Evolutionary conservation across 2,113 vertebrate genomes (phyloP), one percentile per base, ranked within the genome.

Genomic region (Mobula hypostoma): DNA sequence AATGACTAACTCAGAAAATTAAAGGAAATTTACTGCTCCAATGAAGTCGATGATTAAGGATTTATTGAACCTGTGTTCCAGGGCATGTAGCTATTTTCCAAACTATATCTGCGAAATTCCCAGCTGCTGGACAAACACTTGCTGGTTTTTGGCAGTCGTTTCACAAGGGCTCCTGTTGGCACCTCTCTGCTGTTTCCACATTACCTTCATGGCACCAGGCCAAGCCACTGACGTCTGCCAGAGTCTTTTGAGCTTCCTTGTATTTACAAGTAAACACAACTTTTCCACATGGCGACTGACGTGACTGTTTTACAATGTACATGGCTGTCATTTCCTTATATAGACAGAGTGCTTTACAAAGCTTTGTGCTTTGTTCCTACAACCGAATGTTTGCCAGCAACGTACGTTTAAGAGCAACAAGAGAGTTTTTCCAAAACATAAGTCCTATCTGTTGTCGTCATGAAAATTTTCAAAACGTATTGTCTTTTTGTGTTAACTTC

Each of bases 211-310:
- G 85, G 61, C 85, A 7, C 29, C 0, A 15, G 7, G 27, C 85
- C 85, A 90, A 3, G 61, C 61, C 63, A 6, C 61, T 90, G 85
- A 90, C 61, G 61, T 90, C 61, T 68, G 61, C 85, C 61, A 90
- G 32, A n/a, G 29, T 19, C 61, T 66, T 90, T 90, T 17, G 15
- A 32, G n/a, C 85, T 68, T 66, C 85, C 85, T 90, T 66, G 85
- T 90, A 61, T 90, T 90, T 90, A 90, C 61, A 32, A 90, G 85
- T 90, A 90, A 90, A 90, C 58, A 88, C 58, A 66, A 90, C 85
- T 90, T 90, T 68, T 90, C 85, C 85, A 90, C 15, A 32, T 68
- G 85, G 29, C 19, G 29, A 66, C 61, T 32, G 85, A 90, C 15
- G 61, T 36, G 85, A 6, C 61, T 66, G 2, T 32, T 32, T 32